These are phyloP conservation scores for Leptobrachium ailaonicum DNA, from an alignment of 2,113 vertebrate genomes.

Conservation along the genomic window DNA sequence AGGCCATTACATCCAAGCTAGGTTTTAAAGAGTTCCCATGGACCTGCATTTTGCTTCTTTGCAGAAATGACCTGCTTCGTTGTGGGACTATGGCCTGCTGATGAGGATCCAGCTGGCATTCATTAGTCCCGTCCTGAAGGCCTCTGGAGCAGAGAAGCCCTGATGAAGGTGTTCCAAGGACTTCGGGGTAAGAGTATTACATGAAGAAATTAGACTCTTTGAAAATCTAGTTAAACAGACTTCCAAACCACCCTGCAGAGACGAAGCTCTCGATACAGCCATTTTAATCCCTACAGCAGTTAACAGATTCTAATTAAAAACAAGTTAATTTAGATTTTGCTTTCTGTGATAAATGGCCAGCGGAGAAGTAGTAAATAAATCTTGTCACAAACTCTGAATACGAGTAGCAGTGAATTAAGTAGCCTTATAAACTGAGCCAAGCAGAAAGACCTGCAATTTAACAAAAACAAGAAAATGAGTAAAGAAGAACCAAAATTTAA, in stretches of 20 bases:
- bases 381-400: background rate
- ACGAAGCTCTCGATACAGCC: background rate
- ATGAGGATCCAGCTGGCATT: background rate
- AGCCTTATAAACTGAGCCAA: too few species aligned
- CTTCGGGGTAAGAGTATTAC: background rate
- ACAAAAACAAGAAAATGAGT: too few species aligned
- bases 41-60: background rate
- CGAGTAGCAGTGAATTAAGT: too few species aligned
- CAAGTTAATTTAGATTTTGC: background rate
- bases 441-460: too few species aligned
- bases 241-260: background rate
- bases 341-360: background rate
- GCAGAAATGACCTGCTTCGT: conserved; percentile 3
- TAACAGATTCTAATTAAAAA: background rate
- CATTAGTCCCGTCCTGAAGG: background rate
- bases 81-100: background rate
- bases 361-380: background rate
- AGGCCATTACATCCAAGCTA: background rate
- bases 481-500: too few species aligned
- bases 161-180: background rate
- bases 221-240: background rate
- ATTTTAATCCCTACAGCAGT: background rate
- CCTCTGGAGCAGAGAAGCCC: background rate
- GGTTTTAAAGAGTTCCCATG: background rate
- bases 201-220: background rate